Evolutionary conservation across 1,140 invertebrate genomes (phyloP), one percentile per base, ranked within the genome.

Genomic region (Paralvinella palmiformis): DNA sequence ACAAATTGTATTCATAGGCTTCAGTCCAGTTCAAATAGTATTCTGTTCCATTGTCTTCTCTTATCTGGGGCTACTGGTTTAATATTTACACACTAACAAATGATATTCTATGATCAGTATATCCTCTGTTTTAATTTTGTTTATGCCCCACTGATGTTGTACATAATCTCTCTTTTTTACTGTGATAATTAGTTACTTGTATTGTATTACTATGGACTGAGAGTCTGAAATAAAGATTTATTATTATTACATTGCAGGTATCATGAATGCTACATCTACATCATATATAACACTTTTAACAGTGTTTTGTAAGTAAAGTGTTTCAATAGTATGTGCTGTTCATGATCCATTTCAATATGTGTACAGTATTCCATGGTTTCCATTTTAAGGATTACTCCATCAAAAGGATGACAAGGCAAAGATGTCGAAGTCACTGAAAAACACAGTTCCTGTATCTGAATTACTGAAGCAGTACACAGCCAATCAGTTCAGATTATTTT

Each of bases 371-470:
- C 0, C 97, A 99, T 81, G 94, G 94, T 0, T 96, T 96, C 0
- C 96, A 99, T 80, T 84, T 99, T 10, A 10, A 53, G 50, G 50
- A 53, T 53, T 10, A 7, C 24, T 53, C 7, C 50, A 53, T 53
- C 27, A 15, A 15, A 97, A 94, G 2, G 99, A 99, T 70, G 86
- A 92, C 20, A 96, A 96, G 15, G 98, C 94, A 81, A 99, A 99
- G 84, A 99, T 99, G 97, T 98, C 95, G 0, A 99, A 99, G 80
- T 97, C 94, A 0, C 79, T 99, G 32, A 99, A 99, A 78, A 99
- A 99, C 80, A 99, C 99, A 76, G 88, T 99, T 45, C 94, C 94
- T 1, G 99, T 99, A 71, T 88, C 92, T 73, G 90, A 98, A 27
- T 94, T 94, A 0, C 81, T 99, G 15, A 84, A 88, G 64, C 88